These are phyloP conservation scores for Lathamus discolor DNA, from an alignment of 2,113 vertebrate species.

Conservation along the genomic window DNA sequence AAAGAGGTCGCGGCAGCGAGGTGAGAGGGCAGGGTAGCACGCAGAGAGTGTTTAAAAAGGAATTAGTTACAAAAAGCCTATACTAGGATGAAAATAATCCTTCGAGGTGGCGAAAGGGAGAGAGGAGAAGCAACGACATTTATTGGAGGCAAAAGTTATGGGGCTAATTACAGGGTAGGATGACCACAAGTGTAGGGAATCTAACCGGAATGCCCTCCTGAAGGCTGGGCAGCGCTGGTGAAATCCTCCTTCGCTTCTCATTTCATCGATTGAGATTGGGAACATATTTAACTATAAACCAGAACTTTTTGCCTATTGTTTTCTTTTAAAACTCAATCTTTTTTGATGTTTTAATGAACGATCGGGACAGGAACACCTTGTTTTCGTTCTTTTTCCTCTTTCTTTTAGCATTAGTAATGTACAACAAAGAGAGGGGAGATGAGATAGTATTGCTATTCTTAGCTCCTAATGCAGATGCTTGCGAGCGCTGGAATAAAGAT, in stretches of 20 bases:
- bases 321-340: background rate
- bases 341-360: conserved; percentile 5
- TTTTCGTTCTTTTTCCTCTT: conserved; percentile 20
- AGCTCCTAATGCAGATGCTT: background rate
- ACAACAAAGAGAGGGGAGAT: conserved; percentile 33
- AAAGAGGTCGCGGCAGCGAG: background rate
- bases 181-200: background rate
- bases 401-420: conserved; percentile 9
- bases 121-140: background rate
- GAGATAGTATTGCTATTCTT: conserved; percentile 35
- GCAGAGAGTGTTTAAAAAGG: background rate
- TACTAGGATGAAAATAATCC: background rate
- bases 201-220: background rate
- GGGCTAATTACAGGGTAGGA: background rate
- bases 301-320: background rate
- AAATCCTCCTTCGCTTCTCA: background rate
- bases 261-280: background rate
- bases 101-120: background rate
- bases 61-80: background rate
- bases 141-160: background rate
- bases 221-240: background rate
- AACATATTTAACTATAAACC: background rate
- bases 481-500: background rate
- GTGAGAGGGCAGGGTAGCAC: background rate
- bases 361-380: background rate